phyloP scores from a whole-genome alignment of 2,888 invertebrate genomes.

The Cistogaster globosa region DNA sequence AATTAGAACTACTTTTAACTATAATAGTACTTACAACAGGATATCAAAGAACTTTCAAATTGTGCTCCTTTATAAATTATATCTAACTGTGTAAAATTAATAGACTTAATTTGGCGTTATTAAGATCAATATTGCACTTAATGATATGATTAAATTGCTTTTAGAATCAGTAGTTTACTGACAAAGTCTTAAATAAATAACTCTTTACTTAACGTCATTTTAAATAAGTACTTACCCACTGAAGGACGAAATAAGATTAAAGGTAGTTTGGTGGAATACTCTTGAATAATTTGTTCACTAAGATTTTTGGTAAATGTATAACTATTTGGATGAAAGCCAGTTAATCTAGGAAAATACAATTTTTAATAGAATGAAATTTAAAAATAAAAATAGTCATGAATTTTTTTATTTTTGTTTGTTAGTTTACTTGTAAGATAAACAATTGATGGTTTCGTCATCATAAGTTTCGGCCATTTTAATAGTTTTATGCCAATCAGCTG shows the following conservation, averaged over 20 bases:
- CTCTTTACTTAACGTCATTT: too few relatives aligned
- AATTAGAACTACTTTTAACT: too few relatives aligned
- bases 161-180: too few relatives aligned
- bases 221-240: conserved; percentile 34
- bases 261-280: conserved; percentile 87
- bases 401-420: too few relatives aligned
- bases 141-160: too few relatives aligned
- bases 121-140: too few relatives aligned
- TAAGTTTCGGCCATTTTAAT: conserved; percentile 86
- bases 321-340: conserved; percentile 90
- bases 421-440: conserved; percentile 58
- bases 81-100: too few relatives aligned
- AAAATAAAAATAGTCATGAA: neutral
- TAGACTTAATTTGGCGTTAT: too few relatives aligned
- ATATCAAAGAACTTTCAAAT: too few relatives aligned
- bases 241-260: conserved; percentile 91
- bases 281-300: conserved; percentile 90
- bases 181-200: too few relatives aligned
- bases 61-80: too few relatives aligned
- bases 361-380: neutral
- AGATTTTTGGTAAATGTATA: conserved; percentile 94
- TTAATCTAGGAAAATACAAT: conserved; percentile 82
- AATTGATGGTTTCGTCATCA: conserved; percentile 82
- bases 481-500: conserved; percentile 87
- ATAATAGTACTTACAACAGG: too few relatives aligned